phyloP scores from a whole-genome alignment of 2,113 vertebrate genomes.

The Falcunculus frontatus region DNA sequence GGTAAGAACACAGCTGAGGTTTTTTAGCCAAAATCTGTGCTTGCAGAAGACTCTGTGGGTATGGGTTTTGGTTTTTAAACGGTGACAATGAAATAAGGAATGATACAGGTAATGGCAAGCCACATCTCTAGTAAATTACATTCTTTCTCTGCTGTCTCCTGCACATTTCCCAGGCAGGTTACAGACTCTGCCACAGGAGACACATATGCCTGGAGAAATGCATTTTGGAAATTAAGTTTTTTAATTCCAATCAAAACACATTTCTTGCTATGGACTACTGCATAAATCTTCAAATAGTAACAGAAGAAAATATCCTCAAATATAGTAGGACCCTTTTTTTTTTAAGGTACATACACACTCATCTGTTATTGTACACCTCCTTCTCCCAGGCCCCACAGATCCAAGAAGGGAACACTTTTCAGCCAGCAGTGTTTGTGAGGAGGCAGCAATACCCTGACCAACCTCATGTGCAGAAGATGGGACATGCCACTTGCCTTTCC shows the following conservation, averaged over 20 bases:
- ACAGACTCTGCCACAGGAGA: not conserved
- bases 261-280: not conserved
- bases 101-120: not conserved
- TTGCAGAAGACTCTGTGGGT: not conserved
- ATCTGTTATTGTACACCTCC: not conserved
- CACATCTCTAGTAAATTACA: not conserved
- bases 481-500: not conserved
- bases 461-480: not conserved
- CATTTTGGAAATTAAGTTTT: not conserved
- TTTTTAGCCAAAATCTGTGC: not conserved
- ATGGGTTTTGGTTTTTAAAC: not conserved
- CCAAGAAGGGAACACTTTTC: not conserved
- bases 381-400: not conserved
- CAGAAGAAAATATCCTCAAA: not conserved
- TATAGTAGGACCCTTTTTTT: not conserved
- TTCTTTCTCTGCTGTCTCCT: not conserved
- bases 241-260: not conserved
- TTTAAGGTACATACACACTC: not conserved
- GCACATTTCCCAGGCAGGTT: accelerated
- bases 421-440: not conserved
- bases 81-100: not conserved
- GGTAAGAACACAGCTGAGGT: not conserved
- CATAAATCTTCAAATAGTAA: not conserved
- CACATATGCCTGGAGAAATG: not conserved
- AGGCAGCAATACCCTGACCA: not conserved